These are phyloP conservation scores for Geotrupes spiniger DNA, from an alignment of 2,888 invertebrate species.

Conservation along the genomic window DNA sequence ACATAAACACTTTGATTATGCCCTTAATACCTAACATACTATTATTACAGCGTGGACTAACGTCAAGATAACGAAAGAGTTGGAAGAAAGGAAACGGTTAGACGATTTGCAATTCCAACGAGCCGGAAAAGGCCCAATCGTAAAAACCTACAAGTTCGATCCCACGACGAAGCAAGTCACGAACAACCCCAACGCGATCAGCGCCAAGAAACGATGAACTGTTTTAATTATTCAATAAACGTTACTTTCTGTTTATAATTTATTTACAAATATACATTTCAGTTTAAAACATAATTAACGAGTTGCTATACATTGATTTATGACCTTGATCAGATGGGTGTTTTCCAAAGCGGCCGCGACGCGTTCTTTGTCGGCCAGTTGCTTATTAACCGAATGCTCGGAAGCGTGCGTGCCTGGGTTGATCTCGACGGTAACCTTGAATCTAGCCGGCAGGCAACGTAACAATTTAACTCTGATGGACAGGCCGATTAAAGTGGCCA, in stretches of 20 bases:
- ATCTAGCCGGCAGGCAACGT: conserved; percentile 76
- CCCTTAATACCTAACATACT: not conserved
- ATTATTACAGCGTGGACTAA: conserved; percentile 70
- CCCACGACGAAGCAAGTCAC: conserved; percentile 60
- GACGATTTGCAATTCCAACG: conserved; percentile 78
- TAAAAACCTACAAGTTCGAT: conserved; percentile 84
- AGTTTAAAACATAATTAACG: conserved; percentile 3
- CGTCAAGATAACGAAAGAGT: conserved; percentile 72
- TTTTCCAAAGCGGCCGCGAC: conserved; percentile 98
- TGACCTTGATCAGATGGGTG: conserved; percentile 82
- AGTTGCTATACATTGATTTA: conserved; percentile 80
- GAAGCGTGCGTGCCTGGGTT: conserved; percentile 91
- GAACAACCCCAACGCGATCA: conserved; percentile 46
- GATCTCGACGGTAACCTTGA: conserved; percentile 85
- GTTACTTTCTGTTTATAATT: conserved; percentile 1
- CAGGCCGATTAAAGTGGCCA: conserved; percentile 93
- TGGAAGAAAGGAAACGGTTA: conserved; percentile 71
- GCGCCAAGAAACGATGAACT: conserved; percentile 56
- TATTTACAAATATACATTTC: conserved; percentile 1
- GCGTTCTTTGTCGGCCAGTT: conserved; percentile 95
- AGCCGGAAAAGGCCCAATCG: conserved; percentile 83
- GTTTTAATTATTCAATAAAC: conserved; percentile 13
- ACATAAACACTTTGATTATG: no score
- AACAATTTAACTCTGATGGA: conserved; percentile 90
- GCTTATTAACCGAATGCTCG: conserved; percentile 93